A percentile compares a stretch with the other conserved stretches of the same genome.
phyloP scores from a whole-genome alignment of 23 tunicate species.

The Botrylloides violaceus region DNA sequence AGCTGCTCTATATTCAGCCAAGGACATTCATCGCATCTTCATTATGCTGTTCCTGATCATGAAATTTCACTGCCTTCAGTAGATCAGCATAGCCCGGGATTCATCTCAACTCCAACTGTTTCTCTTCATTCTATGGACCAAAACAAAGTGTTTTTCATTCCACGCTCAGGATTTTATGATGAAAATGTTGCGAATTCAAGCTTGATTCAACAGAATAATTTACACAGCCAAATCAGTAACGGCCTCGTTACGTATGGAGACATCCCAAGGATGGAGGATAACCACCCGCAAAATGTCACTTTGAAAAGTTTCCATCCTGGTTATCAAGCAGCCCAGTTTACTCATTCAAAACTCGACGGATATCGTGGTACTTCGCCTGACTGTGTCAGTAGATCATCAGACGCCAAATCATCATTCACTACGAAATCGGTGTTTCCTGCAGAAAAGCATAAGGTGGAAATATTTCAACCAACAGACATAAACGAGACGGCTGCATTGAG shows the following conservation, averaged over 20 bases:
- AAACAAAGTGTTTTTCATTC: slow-evolving; percentile 8
- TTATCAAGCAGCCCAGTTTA: background rate
- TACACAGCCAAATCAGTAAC: background rate
- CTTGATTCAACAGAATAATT: background rate
- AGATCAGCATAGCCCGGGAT: background rate
- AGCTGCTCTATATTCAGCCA: background rate
- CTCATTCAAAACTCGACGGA: background rate
- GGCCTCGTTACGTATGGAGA: background rate
- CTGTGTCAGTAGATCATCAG: background rate
- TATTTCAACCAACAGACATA: slow-evolving; percentile 7
- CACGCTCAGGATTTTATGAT: slow-evolving; percentile 9
- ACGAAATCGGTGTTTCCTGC: background rate
- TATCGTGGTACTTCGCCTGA: background rate
- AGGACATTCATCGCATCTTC: background rate
- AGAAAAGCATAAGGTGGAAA: background rate
- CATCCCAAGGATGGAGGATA: background rate
- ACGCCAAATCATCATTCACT: background rate
- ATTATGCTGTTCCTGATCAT: background rate
- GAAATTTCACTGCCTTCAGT: background rate
- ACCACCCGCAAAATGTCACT: background rate
- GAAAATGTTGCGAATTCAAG: background rate
- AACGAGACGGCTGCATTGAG: background rate
- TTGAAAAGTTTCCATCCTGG: background rate
- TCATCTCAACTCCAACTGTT: slow-evolving; percentile 1
- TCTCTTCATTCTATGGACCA: background rate